These are phyloP conservation scores for Armadillidium nasatum DNA, from an alignment of 1,140 invertebrate genomes.

Conservation along the genomic window DNA sequence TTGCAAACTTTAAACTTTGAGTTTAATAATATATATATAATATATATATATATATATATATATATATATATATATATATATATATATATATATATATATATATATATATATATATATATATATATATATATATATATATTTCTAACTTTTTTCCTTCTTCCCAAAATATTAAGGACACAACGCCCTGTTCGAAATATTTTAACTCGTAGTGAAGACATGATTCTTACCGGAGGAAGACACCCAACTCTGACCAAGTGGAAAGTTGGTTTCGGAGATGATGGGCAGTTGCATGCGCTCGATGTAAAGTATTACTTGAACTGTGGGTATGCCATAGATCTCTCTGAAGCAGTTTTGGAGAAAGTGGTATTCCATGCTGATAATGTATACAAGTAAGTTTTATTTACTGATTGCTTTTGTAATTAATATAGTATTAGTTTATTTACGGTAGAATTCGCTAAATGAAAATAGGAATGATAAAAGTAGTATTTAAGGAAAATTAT, in stretches of 20 bases:
- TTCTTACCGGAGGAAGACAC: slow-evolving; percentile 78
- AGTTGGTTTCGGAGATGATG: slow-evolving; percentile 69
- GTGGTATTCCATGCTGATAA: slow-evolving; percentile 31
- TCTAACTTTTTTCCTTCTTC: no score
- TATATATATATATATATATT: no score
- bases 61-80: neutral
- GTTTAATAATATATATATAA: no score
- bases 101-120: slow-evolving; percentile 13
- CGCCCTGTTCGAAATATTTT: slow-evolving; percentile 80
- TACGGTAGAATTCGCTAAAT: no score
- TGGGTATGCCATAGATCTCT: slow-evolving; percentile 79
- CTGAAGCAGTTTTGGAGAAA: slow-evolving; percentile 47
- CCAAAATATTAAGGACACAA: no score
- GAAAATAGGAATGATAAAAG: no score
- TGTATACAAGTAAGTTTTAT: slow-evolving; percentile 31
- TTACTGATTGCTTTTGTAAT: no score
- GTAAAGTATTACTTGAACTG: slow-evolving; percentile 75
- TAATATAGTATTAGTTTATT: no score
- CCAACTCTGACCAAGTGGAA: slow-evolving; percentile 84
- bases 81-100: neutral
- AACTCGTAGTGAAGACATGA: slow-evolving; percentile 91
- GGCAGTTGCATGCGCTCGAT: slow-evolving; percentile 65
- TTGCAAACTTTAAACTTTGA: no score
- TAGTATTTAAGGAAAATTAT: no score
- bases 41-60: no score